Percentiles rank a stretch among this genome's conserved stretches.
Evolutionary conservation across 2,797 vertebrate species (phyloP).

Genomic region (Enteromius viviparus): DNA sequence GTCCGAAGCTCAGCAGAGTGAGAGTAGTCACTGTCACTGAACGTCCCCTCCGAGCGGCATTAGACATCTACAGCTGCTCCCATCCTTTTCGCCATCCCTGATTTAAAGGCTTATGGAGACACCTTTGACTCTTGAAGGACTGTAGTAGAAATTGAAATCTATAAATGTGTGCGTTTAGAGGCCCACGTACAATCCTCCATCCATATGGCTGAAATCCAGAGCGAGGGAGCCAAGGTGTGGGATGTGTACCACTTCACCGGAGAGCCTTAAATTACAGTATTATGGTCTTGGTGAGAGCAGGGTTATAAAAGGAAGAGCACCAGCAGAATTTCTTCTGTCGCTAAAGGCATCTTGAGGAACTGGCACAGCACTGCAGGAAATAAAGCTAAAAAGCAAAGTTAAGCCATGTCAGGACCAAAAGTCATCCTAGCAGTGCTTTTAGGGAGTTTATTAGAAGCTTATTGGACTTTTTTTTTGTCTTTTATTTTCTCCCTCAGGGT

Average conservation of each 20-base stretch:
- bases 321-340: slow-evolving; percentile 6
- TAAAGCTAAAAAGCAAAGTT: slow-evolving; percentile 47
- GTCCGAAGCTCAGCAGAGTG: slow-evolving; percentile 14
- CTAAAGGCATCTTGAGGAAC: slow-evolving; percentile 48
- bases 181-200: slow-evolving; percentile 13
- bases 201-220: slow-evolving; percentile 37
- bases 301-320: slow-evolving; percentile 27
- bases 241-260: slow-evolving; percentile 40
- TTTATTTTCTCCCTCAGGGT: slow-evolving; percentile 59
- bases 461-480: slow-evolving; percentile 44
- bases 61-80: slow-evolving; percentile 7
- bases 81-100: background rate
- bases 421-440: slow-evolving; percentile 39
- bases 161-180: slow-evolving; percentile 49
- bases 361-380: slow-evolving; percentile 24
- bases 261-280: slow-evolving; percentile 47
- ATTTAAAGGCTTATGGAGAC: slow-evolving; percentile 48
- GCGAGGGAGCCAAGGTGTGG: slow-evolving; percentile 22
- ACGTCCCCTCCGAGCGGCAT: slow-evolving; percentile 31
- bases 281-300: slow-evolving; percentile 35
- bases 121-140: slow-evolving; percentile 56
- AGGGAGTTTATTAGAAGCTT: slow-evolving; percentile 55
- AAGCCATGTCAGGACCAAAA: slow-evolving; percentile 34
- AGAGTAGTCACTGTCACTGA: slow-evolving; percentile 35
- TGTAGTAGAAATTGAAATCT: slow-evolving; percentile 39